Percentiles rank a stretch among this genome's conserved stretches.
These are phyloP conservation scores for Argentina silus DNA, from an alignment of 2,797 vertebrate genomes.

Conservation along the genomic window DNA sequence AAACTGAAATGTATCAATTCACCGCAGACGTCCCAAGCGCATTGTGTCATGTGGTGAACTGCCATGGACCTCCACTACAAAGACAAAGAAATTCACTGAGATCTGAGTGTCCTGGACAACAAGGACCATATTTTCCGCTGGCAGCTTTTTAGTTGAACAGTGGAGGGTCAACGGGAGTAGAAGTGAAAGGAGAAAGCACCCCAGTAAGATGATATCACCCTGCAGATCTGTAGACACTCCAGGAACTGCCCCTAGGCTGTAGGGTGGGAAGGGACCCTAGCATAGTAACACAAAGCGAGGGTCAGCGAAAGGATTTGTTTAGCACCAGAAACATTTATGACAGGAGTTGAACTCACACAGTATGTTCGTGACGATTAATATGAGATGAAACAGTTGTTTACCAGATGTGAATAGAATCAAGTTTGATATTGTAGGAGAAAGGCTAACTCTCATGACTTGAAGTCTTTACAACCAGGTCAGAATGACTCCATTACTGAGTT, in stretches of 20 bases:
- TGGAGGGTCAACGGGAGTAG: not conserved
- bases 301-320: too few relatives aligned
- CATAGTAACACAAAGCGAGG: not conserved
- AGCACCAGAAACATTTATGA: not conserved
- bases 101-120: not conserved
- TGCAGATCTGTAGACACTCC: not conserved
- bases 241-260: not conserved
- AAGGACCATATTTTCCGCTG: conserved; percentile 1
- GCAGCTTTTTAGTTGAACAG: not conserved
- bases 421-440: too few relatives aligned
- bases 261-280: not conserved
- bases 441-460: too few relatives aligned
- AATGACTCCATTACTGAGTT: too few relatives aligned
- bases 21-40: not conserved
- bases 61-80: not conserved
- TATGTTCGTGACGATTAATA: too few relatives aligned
- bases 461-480: too few relatives aligned
- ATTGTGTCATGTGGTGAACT: not conserved
- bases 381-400: too few relatives aligned
- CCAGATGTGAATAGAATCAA: too few relatives aligned
- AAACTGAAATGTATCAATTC: not conserved
- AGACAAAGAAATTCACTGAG: not conserved
- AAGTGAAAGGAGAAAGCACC: not conserved
- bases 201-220: not conserved
- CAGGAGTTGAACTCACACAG: too few relatives aligned